Base-by-base conservation (phyloP, 2,888 invertebrate species). In the Gasteruption jaculator region DNA sequence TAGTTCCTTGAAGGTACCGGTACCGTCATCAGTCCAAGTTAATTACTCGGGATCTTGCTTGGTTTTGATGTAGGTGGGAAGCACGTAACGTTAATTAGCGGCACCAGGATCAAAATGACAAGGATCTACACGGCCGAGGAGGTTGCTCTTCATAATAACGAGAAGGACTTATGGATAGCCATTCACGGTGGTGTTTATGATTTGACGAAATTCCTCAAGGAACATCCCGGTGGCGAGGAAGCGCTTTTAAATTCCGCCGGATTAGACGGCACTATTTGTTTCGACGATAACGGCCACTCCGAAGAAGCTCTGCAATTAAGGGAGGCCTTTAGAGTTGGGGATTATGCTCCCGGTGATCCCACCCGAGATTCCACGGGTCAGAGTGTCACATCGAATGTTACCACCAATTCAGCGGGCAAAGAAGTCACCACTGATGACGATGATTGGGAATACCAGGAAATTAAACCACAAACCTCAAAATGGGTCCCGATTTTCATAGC, bases 251-350 rank as follows among this genome's bases (percentile, higher is more conserved):
- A 76, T 40, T 71, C 76, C 48, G 78, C 75, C 29, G 80, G 80
- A 41, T 63, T 68, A 44, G 79, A 81, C 63, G 78, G 76, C 1
- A 80, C 81, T 2, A 75, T 74, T 49, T 74, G 77, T 16, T 84
- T 84, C 72, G 80, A 83, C 63, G 83, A 82, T 59, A 78, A 85
- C 38, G 83, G 84, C 1, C 84, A 85, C 63, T 81, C 81, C 5
- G 68, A 73, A 21, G 84, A 85, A 64, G 83, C 83, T 1, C 60
- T 77, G 36, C 76, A 77, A 38, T 71, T 84, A 62, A 77, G 82
- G 67, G 74, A 78, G 42, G 73, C 75, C 20, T 81, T 77, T 50
- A 69, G 72, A 45, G 74, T 84, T 44, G 84, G 83, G 26, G 73
- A n/a, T n/a, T n/a, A 73, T 46, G 53, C 80, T 12, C 65, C 60